These are phyloP conservation scores for Wasmannia auropunctata DNA, from an alignment of 1,140 invertebrate genomes.

Conservation along the genomic window DNA sequence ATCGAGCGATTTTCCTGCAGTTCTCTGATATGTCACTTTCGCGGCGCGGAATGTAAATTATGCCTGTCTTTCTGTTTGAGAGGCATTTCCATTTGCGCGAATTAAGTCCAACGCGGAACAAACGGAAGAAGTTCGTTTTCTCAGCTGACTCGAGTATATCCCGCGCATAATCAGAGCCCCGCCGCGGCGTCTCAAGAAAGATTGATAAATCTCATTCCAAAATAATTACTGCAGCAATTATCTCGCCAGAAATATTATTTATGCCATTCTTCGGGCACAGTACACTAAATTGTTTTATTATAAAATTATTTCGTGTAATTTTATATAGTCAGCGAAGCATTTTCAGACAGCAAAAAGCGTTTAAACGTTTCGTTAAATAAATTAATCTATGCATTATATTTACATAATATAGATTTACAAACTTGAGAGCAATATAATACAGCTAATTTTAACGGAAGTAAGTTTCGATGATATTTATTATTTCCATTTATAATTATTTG, in stretches of 20 bases:
- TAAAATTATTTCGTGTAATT: not conserved
- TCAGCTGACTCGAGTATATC: slow-evolving; percentile 45
- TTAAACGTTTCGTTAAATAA: not conserved
- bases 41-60: slow-evolving; percentile 56
- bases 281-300: not conserved
- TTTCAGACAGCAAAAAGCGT: not conserved
- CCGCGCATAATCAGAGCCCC: slow-evolving; percentile 23
- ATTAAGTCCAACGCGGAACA: slow-evolving; percentile 50
- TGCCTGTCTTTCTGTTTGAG: slow-evolving; percentile 53
- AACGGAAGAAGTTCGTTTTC: slow-evolving; percentile 53
- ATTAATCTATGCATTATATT: not conserved
- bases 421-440: not conserved
- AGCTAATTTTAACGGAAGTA: not conserved
- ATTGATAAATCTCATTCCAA: slow-evolving; percentile 48
- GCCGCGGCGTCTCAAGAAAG: slow-evolving; percentile 43
- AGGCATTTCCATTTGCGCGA: slow-evolving; percentile 58
- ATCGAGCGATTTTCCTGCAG: slow-evolving; percentile 52
- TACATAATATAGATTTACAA: slow-evolving; percentile 19
- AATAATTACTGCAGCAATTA: slow-evolving; percentile 35
- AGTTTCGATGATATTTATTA: slow-evolving; percentile 5
- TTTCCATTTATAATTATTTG: slow-evolving; percentile 10
- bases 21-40: slow-evolving; percentile 56
- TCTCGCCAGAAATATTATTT: slow-evolving; percentile 12
- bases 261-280: not conserved
- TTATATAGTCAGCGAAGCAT: too few relatives aligned